Base-by-base conservation (phyloP, 2,797 vertebrate species). In the Galago senegalensis region DNA sequence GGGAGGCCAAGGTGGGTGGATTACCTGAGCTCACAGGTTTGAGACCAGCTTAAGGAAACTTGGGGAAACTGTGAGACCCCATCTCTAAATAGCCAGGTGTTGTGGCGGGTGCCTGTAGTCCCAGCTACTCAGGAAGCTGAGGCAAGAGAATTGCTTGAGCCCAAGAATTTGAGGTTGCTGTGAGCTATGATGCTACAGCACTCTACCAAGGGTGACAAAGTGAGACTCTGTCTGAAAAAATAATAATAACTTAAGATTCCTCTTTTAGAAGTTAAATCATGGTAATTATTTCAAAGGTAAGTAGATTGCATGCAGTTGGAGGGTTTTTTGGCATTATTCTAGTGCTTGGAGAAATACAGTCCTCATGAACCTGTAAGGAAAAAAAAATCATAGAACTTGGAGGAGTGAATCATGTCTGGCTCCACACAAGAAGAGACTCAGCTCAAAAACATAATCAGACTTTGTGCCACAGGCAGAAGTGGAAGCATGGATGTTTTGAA, bases 261-360 rank as follows among this genome's bases (percentile, higher is more conserved):
- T 95, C 69, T 79, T 83, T 70, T 11, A 89, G 79, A 91, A 88
- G 83, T 92, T 89, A 73, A 58, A 88, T 83, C 11, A 58, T 81
- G 37, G 61, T n/a, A 84, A 69, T 72, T 87, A 89, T 77, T 93
- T 95, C 61, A 80, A 60, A 96, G 25, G 11, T 83, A 79, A 8
- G 6, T 53, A 67, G 56, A 81, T 29, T 73, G 49, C 9, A 85
- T 85, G 67, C 34, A 72, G 37, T 61, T 20, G 72, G 46, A 85
- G 10, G 20, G 31, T 88, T 97, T 63, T 61, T 81, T 95, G 40
- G 18, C 72, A 69, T 89, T 95, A 43, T 73, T 95, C 20, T n/a
- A 76, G n/a, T 83, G 88, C 70, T 70, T 75, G 31, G 29, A 65
- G 23, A 92, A 67, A 5, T 61, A 80, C 40, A 92, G 10, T 27